phyloP scores from a whole-genome alignment of 2,113 vertebrate genomes.

The Himantopus leucocephalus region DNA sequence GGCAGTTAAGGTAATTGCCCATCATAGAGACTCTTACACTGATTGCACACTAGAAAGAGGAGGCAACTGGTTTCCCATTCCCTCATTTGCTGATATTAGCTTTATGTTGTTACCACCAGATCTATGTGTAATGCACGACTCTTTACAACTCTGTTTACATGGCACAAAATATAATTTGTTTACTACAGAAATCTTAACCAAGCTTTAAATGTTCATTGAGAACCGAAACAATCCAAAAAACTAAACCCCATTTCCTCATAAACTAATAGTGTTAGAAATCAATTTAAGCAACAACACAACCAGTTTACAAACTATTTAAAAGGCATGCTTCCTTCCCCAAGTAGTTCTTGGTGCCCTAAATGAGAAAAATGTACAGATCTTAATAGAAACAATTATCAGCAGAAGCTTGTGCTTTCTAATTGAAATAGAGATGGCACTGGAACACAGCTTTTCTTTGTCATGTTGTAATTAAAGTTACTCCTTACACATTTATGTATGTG shows the following conservation, averaged over 20 bases:
- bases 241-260: neutral
- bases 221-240: neutral
- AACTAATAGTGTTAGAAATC: neutral
- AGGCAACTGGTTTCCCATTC: conserved; percentile 4
- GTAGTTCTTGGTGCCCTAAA: neutral
- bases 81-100: conserved; percentile 53
- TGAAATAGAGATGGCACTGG: neutral
- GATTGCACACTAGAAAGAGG: conserved; percentile 42
- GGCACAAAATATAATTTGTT: conserved; percentile 37
- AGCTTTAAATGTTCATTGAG: conserved; percentile 5
- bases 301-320: conserved; percentile 8
- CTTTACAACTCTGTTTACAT: conserved; percentile 61
- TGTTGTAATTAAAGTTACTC: neutral
- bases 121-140: neutral
- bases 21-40: conserved; percentile 40
- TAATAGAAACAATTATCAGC: neutral
- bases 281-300: conserved; percentile 10
- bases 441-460: neutral
- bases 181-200: conserved; percentile 42
- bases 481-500: neutral
- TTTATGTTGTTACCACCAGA: conserved; percentile 20
- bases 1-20: conserved; percentile 65
- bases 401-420: conserved; percentile 13
- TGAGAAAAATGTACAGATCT: neutral
- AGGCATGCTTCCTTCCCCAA: neutral